Evolutionary conservation across 2,797 vertebrate genomes (phyloP).

Genomic region (Octomys mimax): DNA sequence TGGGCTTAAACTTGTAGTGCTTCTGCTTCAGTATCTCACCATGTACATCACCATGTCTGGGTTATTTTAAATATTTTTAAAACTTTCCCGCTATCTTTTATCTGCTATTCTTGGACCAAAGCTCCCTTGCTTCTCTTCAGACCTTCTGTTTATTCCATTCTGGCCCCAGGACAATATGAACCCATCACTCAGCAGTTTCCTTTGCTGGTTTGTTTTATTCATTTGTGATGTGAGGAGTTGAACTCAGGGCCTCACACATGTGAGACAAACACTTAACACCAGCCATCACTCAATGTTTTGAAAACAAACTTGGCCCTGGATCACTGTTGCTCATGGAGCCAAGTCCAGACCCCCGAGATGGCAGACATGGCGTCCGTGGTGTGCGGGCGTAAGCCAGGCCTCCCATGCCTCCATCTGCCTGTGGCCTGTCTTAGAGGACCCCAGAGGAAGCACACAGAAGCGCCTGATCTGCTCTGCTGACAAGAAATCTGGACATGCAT

Average conservation of each 20-base stretch:
- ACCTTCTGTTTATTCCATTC: not conserved
- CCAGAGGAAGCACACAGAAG: slow-evolving; percentile 55
- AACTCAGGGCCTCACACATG: not conserved
- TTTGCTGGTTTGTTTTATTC: not conserved
- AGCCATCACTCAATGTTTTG: not conserved
- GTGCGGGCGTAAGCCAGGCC: not conserved
- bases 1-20: not conserved
- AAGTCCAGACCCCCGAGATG: not conserved
- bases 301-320: not conserved
- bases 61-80: not conserved
- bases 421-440: not conserved
- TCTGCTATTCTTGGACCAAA: not conserved
- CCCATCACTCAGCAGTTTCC: not conserved
- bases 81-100: not conserved
- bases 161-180: not conserved
- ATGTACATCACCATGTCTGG: too few species aligned
- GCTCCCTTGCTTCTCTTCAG: not conserved
- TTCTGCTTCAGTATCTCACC: not conserved
- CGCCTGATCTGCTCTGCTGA: slow-evolving; percentile 48
- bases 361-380: not conserved
- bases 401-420: not conserved
- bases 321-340: not conserved
- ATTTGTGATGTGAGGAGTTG: not conserved
- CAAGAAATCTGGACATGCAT: slow-evolving; percentile 70
- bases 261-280: not conserved